A percentile compares a stretch with the other conserved stretches of the same genome.
Conservation (phyloP, 2,797 vertebrate species). For the Pangasius djambal region DNA sequence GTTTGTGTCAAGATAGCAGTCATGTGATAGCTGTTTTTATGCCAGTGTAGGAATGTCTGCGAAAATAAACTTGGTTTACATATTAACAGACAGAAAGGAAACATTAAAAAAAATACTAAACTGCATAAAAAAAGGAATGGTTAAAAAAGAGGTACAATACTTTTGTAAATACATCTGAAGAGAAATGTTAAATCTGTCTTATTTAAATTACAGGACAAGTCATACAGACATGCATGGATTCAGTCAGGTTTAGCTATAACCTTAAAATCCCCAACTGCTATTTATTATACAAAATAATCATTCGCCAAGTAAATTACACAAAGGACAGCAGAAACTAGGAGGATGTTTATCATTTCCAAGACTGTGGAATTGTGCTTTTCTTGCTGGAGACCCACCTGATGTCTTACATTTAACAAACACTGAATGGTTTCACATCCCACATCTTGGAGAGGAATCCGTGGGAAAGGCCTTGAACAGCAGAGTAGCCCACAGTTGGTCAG, state of each 20-base stretch:
- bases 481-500: slow-evolving; percentile 40
- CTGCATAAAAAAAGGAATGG: background rate
- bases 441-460: slow-evolving; percentile 24
- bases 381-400: background rate
- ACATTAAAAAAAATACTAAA: background rate
- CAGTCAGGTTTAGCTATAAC: background rate
- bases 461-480: slow-evolving; percentile 56
- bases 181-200: background rate
- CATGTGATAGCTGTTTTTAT: slow-evolving; percentile 11
- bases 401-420: slow-evolving; percentile 33
- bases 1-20: background rate
- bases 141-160: background rate
- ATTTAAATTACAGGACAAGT: background rate
- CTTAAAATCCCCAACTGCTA: background rate
- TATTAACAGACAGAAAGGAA: background rate
- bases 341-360: slow-evolving; percentile 28
- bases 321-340: background rate
- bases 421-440: slow-evolving; percentile 17
- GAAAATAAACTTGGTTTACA: background rate
- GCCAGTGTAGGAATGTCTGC: slow-evolving; percentile 5
- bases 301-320: background rate
- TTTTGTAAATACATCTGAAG: background rate
- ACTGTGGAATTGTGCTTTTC: slow-evolving; percentile 31
- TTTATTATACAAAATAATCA: background rate
- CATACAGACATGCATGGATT: background rate